These are phyloP conservation scores for Plusia festucae DNA, from an alignment of 2,888 invertebrate genomes.

Conservation along the genomic window DNA sequence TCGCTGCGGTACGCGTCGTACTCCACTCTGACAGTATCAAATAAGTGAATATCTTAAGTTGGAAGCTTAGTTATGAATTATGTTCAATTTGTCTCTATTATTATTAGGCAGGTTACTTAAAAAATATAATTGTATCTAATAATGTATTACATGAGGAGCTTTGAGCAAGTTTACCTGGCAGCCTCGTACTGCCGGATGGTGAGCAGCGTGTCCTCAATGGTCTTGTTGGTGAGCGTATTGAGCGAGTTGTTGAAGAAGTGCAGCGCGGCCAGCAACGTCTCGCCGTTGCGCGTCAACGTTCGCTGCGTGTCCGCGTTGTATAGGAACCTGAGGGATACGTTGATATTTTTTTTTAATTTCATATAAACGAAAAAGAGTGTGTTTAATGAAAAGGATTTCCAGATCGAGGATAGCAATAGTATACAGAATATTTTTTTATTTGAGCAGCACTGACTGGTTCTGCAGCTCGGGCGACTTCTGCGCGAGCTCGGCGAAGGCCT, in stretches of 20 bases:
- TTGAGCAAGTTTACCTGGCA: constrained; percentile 86
- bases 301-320: constrained; percentile 99
- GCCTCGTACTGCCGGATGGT: constrained; percentile 90
- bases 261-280: constrained; percentile 96
- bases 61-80: too few species aligned
- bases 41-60: too few species aligned
- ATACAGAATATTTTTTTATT: too few species aligned
- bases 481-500: constrained; percentile 98
- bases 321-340: constrained; percentile 90
- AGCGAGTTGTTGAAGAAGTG: constrained; percentile 99
- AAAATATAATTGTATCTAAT: too few species aligned
- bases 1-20: constrained; percentile 99
- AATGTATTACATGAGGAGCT: too few species aligned
- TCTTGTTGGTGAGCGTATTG: constrained; percentile 98
- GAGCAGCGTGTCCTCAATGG: constrained; percentile 97
- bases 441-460: constrained; percentile 86
- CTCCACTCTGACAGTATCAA: constrained; percentile 92
- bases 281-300: constrained; percentile 96
- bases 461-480: constrained; percentile 98
- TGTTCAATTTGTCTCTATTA: too few species aligned
- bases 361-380: too few species aligned
- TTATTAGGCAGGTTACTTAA: too few species aligned
- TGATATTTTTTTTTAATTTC: too few species aligned
- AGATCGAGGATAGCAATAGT: too few species aligned
- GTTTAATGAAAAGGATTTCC: too few species aligned